Evolutionary conservation across 2,888 invertebrate genomes (phyloP), one percentile per base, ranked within the genome.

Genomic region (Steinernema carpocapsae): DNA sequence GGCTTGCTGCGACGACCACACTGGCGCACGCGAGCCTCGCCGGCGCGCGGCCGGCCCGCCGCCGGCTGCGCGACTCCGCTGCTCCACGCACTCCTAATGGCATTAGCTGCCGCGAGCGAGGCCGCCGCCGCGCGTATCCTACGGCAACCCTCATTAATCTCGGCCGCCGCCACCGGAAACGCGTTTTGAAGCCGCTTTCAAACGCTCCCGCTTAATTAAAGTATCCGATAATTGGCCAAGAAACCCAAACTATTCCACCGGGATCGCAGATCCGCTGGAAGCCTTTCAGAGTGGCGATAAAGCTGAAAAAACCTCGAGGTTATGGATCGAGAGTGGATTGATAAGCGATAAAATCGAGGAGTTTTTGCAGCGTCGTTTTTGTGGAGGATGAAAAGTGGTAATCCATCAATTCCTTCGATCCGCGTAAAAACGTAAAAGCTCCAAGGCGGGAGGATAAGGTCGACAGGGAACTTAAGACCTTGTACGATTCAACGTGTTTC

Each of bases 141-240:
- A 17, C 17, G 26, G 64, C 64, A 26, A 24, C 64, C 17, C 37
- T 32, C 64, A 64, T 64, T 64, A 64, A 64, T 64, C 64, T 64
- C 64, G 64, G 32, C 17, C 48, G 17, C 48, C 64, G 64, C 32
- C 64, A 3, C 64, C 64, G 64, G 64, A 64, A 64, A 29, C 56
- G 56, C 22, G 17, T 64, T 64, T 26, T 14, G 48, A 48, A 19
- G 48, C 48, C 19, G 48, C 48, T 48, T 26, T 3, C 64, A 26
- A 37, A 37, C 37, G 37, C 37, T 37, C 22, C 14, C 32, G 64
- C 64, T 17, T 64, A 64, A 64, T 32, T 64, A 29, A 64, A 64
- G 29, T 64, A 64, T 64, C 64, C 64, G 64, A 29, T 52, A 52
- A 52, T 52, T 52, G 24, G 1, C 22, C 22, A n/a, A 48, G 19